phyloP scores from a whole-genome alignment of 2,888 invertebrate genomes.

The Autographa pulchrina region DNA sequence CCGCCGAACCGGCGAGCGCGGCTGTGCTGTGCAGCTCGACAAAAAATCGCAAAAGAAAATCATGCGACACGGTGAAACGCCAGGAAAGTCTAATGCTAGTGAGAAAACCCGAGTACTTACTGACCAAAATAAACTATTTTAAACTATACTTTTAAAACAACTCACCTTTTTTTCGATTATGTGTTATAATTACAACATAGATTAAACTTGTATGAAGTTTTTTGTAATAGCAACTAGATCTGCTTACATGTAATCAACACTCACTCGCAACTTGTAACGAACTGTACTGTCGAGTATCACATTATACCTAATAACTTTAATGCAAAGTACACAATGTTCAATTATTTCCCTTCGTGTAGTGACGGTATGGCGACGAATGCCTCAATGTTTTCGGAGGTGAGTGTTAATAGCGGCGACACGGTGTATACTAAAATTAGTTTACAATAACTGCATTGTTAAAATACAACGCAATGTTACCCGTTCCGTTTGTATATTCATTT shows the following conservation, averaged over 20 bases:
- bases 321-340: background rate
- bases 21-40: conserved; percentile 12
- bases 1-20: conserved; percentile 27
- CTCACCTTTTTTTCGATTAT: no score
- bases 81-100: background rate
- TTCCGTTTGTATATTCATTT: background rate
- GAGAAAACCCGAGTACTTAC: background rate
- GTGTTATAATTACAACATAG: no score
- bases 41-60: conserved; percentile 53
- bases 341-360: background rate
- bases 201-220: no score
- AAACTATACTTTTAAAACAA: no score
- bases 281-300: background rate
- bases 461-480: conserved; percentile 13
- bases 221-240: background rate
- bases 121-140: background rate
- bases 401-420: conserved; percentile 25
- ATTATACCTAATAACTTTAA: background rate
- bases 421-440: conserved; percentile 39
- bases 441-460: conserved; percentile 51
- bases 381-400: conserved; percentile 12
- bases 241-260: background rate
- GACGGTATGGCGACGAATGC: background rate
- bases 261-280: background rate
- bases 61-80: conserved; percentile 42